Evolutionary conservation across 2,113 vertebrate species (phyloP).

Genomic region (Potamarius usumacintae): DNA sequence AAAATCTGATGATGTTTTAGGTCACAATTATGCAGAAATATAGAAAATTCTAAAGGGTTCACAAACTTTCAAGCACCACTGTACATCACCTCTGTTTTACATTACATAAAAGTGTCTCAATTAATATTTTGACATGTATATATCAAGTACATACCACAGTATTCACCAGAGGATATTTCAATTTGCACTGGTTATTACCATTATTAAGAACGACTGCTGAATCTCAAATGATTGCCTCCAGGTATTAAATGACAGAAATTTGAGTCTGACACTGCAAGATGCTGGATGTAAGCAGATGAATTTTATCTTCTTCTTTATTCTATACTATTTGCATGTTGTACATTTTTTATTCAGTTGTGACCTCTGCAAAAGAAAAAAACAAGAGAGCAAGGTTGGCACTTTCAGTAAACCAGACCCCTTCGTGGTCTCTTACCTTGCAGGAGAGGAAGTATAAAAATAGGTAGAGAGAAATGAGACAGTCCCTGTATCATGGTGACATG

Average conservation of each 20-base stretch:
- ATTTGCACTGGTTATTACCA: background rate
- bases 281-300: background rate
- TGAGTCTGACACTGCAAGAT: background rate
- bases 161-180: background rate
- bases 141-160: background rate
- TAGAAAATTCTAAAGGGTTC: too few relatives aligned
- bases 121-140: background rate
- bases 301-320: background rate
- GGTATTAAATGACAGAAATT: background rate
- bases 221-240: background rate
- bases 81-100: background rate
- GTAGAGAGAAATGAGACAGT: constrained; percentile 39
- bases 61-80: too few relatives aligned
- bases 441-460: constrained; percentile 36
- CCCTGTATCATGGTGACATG: constrained; percentile 56
- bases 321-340: background rate
- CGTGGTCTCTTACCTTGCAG: constrained; percentile 55
- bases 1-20: too few relatives aligned
- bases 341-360: background rate
- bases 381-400: background rate
- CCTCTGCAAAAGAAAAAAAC: background rate
- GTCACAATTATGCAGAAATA: too few relatives aligned
- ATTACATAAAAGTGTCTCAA: background rate
- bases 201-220: background rate
- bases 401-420: background rate